These are phyloP conservation scores for Oscheius sp. DNA, from an alignment of 2,888 invertebrate genomes.

Conservation along the genomic window DNA sequence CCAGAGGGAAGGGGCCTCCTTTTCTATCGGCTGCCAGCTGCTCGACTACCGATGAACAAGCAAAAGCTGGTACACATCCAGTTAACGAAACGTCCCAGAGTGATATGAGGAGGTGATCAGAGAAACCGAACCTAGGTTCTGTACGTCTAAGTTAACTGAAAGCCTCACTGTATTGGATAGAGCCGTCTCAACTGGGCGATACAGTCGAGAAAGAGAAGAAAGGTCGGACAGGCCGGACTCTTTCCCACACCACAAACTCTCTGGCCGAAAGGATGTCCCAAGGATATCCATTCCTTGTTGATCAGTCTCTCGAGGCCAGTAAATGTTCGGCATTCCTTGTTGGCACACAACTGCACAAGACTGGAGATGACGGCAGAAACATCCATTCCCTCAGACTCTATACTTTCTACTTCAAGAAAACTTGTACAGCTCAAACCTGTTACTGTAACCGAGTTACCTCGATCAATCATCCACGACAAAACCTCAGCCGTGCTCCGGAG, in stretches of 20 bases:
- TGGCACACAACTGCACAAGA: slow-evolving; percentile 87
- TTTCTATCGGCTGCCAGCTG: slow-evolving; percentile 40
- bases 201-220: slow-evolving; percentile 91
- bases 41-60: slow-evolving; percentile 49
- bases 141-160: too few species aligned
- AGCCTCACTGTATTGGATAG: slow-evolving; percentile 81
- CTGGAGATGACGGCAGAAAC: slow-evolving; percentile 85
- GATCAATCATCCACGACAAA: slow-evolving; percentile 46
- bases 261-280: slow-evolving; percentile 62
- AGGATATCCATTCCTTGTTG: slow-evolving; percentile 82
- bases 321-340: slow-evolving; percentile 74
- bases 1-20: slow-evolving; percentile 51
- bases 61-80: slow-evolving; percentile 90
- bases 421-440: slow-evolving; percentile 5
- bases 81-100: slow-evolving; percentile 90
- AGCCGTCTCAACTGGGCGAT: slow-evolving; percentile 90
- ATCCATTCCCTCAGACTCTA: slow-evolving; percentile 82
- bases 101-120: slow-evolving; percentile 90
- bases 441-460: slow-evolving; percentile 48
- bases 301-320: slow-evolving; percentile 37
- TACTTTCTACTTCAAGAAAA: slow-evolving; percentile 20
- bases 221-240: slow-evolving; percentile 83
- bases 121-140: slow-evolving; percentile 82
- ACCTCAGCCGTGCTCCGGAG: slow-evolving; percentile 41
- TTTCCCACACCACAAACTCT: slow-evolving; percentile 45